Conservation (phyloP, 30 jellyfish, hydroid and myxozoan genomes). For the Aurelia coerulea region DNA sequence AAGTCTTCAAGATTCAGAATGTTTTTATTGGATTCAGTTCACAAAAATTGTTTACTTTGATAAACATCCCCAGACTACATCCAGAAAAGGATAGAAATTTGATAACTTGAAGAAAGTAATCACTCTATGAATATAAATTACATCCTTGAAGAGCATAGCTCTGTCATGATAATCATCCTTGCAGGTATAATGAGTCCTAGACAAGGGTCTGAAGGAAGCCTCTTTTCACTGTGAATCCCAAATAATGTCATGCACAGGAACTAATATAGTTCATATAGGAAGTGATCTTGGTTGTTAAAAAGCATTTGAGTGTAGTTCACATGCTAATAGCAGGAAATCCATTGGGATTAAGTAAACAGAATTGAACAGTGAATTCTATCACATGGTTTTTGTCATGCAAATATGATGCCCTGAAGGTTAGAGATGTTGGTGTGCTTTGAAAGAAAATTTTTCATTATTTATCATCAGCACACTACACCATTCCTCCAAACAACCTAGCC, state of each 20-base stretch:
- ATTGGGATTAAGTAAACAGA: constrained; percentile 4
- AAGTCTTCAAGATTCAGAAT: too few relatives aligned
- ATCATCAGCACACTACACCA: too few relatives aligned
- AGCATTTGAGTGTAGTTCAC: constrained; percentile 2
- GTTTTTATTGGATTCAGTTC: too few relatives aligned
- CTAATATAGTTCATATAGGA: constrained; percentile 1
- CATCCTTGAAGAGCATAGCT: background rate
- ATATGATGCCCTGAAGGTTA: too few relatives aligned
- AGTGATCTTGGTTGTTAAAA: background rate
- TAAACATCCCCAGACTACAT: too few relatives aligned
- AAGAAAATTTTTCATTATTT: too few relatives aligned
- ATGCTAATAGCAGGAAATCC: constrained; percentile 16
- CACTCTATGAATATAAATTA: too few relatives aligned
- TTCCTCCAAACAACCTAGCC: too few relatives aligned
- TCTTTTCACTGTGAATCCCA: background rate
- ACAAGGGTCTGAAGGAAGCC: background rate
- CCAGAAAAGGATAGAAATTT: too few relatives aligned
- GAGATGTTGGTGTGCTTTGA: too few relatives aligned
- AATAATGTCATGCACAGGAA: constrained; percentile 1
- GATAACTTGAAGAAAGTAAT: too few relatives aligned
- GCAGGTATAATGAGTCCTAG: background rate
- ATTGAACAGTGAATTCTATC: background rate
- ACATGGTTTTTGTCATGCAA: background rate
- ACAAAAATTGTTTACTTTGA: too few relatives aligned
- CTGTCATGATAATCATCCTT: background rate